Base-by-base conservation (phyloP, 2,797 vertebrate genomes). In the Takifugu rubripes region DNA sequence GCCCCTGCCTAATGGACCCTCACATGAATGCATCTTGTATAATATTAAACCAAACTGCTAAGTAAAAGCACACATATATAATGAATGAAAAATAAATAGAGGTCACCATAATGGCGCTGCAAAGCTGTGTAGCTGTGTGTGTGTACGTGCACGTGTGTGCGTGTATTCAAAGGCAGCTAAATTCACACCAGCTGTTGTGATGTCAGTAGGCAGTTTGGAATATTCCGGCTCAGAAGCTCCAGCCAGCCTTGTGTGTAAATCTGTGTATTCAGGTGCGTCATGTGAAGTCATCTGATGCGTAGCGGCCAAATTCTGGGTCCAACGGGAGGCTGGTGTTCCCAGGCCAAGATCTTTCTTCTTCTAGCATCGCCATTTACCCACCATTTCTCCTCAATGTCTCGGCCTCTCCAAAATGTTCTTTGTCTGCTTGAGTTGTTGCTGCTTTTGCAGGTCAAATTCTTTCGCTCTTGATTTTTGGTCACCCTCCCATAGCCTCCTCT, bases 241-340 rank as follows among this genome's bases (percentile, higher is more conserved):
- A 5, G 70, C 77, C 70, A 79, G 76, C 61, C 79, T 81, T 85
- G 77, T 86, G 86, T 88, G 84, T 89, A 82, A 89, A 89, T 91
- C 79, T 91, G 89, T 92, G 87, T 91, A 89, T 86, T 91, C 90
- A 92, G 91, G 90, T 92, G 90, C 77, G n/a, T 79, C 66, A 46
- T 85, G 85, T 90, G 89, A 88, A 90, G 86, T 91, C 85, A 88
- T 88, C 77, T 77, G 2, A 26, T 75, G 68, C 53, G 42, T 58
- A 74, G 63, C 55, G 3, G 88, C 84, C 86, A 88, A 89, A 74
- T 71, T 44, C 40, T 2, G 62, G 66, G 75, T 88, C 82, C 47
- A 1, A 56, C 58, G 82, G 88, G 85, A 85, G 81, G 79, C 76
- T 73, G 48, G 25, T 66, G 80, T 80, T 85, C 76, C 72, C 57